Evolutionary conservation across 2,888 invertebrate species (phyloP), one percentile per base, ranked within the genome.

Genomic region (Parasteatoda lunata): DNA sequence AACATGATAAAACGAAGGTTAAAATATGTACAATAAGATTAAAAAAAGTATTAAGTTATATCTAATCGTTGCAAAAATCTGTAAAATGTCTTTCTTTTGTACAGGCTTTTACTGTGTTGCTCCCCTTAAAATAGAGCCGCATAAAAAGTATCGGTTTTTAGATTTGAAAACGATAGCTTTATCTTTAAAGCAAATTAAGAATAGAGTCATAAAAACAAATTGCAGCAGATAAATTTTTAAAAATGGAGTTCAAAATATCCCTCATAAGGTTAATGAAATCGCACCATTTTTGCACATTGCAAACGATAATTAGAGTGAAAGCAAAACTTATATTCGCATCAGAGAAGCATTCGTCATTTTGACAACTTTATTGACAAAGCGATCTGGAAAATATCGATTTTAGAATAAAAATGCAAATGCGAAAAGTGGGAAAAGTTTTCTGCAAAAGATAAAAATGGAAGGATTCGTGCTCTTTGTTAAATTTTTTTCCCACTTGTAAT

Each of bases 361-460:
- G 81, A 81, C 81, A 81, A 81, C 81, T 81, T 81, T 81, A 81
- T 81, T 81, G 81, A 81, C 81, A 81, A 81, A 81, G 66, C 81
- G 75, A 81, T 81, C 75, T 73, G 75, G 75, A 81, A 72, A 68
- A n/a, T 68, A 81, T 81, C 68, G 81, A 81, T 81, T 81, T 81
- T 81, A 81, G 75, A 81, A 81, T 81, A 81, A 81, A 81, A 81
- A 81, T 81, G 81, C 75, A 81, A 81, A 81, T 81, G 52, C 48
- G 45, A 49, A 59, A 59, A 45, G 73, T 45, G 49, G 65, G 75
- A 69, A 75, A 81, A 81, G 68, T 81, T 81, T 81, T n/a, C 47
- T 49, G 30, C 54, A 75, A 69, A 68, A 45, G 75, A 69, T 75
- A 81, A 75, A 81, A 81, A 81, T 75, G 69, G 30, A 45, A 5